Conservation (phyloP, 2,113 vertebrate species). For the Hirundichthys speculiger region DNA sequence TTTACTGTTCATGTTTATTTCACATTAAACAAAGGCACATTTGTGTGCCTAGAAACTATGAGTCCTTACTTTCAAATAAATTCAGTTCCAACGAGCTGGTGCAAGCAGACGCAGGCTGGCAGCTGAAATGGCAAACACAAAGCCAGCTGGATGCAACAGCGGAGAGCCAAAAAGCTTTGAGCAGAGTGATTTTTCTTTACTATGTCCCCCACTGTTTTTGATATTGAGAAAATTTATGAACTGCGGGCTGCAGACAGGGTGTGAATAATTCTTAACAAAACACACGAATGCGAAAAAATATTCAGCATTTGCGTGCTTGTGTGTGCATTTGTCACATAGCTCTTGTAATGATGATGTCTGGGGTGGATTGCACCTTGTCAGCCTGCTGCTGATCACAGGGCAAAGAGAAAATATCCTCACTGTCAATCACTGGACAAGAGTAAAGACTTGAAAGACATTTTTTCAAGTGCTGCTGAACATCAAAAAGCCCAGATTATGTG, state of each 20-base stretch:
- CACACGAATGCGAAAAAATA: not conserved
- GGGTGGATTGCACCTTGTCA: slow-evolving; percentile 15
- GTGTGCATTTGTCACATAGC: not conserved
- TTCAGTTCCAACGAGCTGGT: not conserved
- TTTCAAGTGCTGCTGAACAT: slow-evolving; percentile 1
- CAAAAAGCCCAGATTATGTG: not conserved
- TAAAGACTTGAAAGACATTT: slow-evolving; percentile 3
- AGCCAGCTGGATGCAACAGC: slow-evolving; percentile 26
- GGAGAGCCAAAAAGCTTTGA: slow-evolving; percentile 31
- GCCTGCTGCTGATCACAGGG: slow-evolving; percentile 37
- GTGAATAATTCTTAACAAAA: slow-evolving; percentile 1
- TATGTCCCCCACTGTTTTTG: slow-evolving; percentile 11
- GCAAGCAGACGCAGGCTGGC: slow-evolving; percentile 15
- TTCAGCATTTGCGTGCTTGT: not conserved
- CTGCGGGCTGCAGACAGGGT: slow-evolving; percentile 4
- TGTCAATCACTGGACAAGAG: slow-evolving; percentile 17
- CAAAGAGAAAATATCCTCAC: not conserved
- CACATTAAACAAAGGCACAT: not conserved
- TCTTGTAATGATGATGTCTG: not conserved
- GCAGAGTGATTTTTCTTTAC: slow-evolving; percentile 32
- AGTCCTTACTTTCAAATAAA: slow-evolving; percentile 6
- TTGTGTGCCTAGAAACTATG: not conserved
- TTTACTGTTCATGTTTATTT: not conserved
- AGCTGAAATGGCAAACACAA: slow-evolving; percentile 38
- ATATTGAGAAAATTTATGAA: slow-evolving; percentile 21